Percentiles rank a stretch among this genome's conserved stretches.
phyloP scores from a whole-genome alignment of 2,888 invertebrate genomes.

The Strigamia crassipes region DNA sequence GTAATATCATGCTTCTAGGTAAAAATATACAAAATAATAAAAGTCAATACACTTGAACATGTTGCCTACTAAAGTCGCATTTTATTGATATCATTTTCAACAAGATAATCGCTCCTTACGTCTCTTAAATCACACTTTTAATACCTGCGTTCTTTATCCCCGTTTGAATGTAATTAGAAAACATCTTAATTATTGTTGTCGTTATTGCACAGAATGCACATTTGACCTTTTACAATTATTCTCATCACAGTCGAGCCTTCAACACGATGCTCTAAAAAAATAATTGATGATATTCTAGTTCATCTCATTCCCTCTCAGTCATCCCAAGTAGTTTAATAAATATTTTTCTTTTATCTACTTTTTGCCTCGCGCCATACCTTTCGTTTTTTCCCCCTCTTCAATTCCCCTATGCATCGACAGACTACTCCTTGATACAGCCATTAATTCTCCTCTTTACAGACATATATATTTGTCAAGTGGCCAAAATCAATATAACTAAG shows the following conservation, averaged over 20 bases:
- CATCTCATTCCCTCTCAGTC: not conserved
- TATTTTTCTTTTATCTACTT: not conserved
- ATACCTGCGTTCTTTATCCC: not conserved
- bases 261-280: not conserved
- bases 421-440: not conserved
- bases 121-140: not conserved
- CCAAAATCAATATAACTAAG: conserved; percentile 26
- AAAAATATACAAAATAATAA: not conserved
- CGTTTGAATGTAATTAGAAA: not conserved
- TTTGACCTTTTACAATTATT: not conserved
- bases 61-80: not conserved
- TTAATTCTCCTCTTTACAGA: not conserved
- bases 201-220: not conserved
- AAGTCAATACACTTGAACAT: not conserved
- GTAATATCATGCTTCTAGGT: too few relatives aligned
- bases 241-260: not conserved
- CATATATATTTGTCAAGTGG: conserved; percentile 20
- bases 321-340: not conserved
- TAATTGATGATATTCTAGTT: not conserved
- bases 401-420: not conserved
- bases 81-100: not conserved
- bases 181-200: not conserved
- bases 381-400: not conserved
- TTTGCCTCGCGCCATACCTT: not conserved
- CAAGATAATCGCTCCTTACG: too few relatives aligned